Evolutionary conservation across 37 sponge, comb jelly and placozoan genomes (phyloP).

Genomic region (Halisarca cf. caerulea): DNA sequence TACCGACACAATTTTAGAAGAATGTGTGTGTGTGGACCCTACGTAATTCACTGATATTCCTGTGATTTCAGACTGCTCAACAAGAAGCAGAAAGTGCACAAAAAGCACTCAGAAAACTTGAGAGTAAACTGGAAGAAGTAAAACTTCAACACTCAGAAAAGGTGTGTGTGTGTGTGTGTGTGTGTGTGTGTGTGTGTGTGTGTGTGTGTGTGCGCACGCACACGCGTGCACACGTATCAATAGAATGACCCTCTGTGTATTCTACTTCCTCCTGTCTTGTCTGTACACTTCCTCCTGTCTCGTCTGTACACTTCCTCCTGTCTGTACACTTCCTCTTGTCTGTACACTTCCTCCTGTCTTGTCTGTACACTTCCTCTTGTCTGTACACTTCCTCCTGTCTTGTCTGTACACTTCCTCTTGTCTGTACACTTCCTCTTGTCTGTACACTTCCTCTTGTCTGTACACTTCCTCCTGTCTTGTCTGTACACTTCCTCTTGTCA

Average conservation of each 20-base stretch:
- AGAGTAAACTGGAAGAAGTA: neutral
- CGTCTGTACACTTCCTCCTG: neutral
- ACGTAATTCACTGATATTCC: too few relatives aligned
- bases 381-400: too few relatives aligned
- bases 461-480: too few relatives aligned
- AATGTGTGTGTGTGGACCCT: too few relatives aligned
- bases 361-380: too few relatives aligned
- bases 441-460: too few relatives aligned
- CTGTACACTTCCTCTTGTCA: too few relatives aligned
- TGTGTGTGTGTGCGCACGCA: neutral
- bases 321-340: too few relatives aligned
- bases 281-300: neutral
- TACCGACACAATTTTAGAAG: too few relatives aligned
- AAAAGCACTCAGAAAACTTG: neutral
- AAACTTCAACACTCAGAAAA: constrained; percentile 5
- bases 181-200: neutral
- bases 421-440: too few relatives aligned
- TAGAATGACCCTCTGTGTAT: neutral
- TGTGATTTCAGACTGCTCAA: neutral
- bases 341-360: too few relatives aligned
- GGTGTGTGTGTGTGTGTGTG: neutral
- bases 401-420: too few relatives aligned
- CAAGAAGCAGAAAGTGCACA: neutral
- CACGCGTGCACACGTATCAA: neutral
- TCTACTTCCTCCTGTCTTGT: neutral